Base-by-base conservation (phyloP, 2,888 invertebrate genomes). In the Rotaria sp. region DNA sequence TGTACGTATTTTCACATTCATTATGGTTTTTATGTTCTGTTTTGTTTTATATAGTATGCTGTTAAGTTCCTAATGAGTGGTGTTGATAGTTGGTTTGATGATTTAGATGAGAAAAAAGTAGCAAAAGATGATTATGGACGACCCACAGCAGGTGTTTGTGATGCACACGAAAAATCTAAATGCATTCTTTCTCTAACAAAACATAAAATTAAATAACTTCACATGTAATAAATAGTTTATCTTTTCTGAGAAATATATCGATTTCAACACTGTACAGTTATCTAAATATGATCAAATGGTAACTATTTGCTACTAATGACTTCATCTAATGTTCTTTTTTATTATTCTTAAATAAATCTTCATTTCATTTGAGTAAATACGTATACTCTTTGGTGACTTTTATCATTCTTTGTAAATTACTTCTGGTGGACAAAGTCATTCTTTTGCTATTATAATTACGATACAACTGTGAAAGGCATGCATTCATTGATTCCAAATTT, bases 1-100 rank as follows among this genome's bases (percentile, higher is more conserved):
- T 85, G 52, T 52, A 52, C 2, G 24, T 5, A 52, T n/a, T n/a
- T n/a, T n/a, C n/a, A n/a, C n/a, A n/a, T n/a, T n/a, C n/a, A 50
- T 50, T 13, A 3, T 18, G 4, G n/a, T n/a, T n/a, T n/a, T n/a
- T n/a, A n/a, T 50, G 10, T 50, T 18, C 3, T 3, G 13, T 18
- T 18, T 13, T 50, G 10, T 18, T 52, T 24, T 52, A 24, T 24
- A 5, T 7, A 52, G 52, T 52, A 52, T 24, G 52, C 24, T 52
- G 52, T 52, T 45, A 80, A 80, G 45, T 45, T 80, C 26, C 26
- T 80, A 45, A 80, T 80, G 80, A 45, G 80, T 45, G 26, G 45
- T 80, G 41, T 80, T 4, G 80, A 80, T n/a, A 41, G 45, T n/a
- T 80, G 80, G 80, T 80, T 80, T n/a, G 80, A 80, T n/a, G 80